Evolutionary conservation across 2,113 vertebrate species (phyloP).

Genomic region (Cyprinodon brontotheroides): DNA sequence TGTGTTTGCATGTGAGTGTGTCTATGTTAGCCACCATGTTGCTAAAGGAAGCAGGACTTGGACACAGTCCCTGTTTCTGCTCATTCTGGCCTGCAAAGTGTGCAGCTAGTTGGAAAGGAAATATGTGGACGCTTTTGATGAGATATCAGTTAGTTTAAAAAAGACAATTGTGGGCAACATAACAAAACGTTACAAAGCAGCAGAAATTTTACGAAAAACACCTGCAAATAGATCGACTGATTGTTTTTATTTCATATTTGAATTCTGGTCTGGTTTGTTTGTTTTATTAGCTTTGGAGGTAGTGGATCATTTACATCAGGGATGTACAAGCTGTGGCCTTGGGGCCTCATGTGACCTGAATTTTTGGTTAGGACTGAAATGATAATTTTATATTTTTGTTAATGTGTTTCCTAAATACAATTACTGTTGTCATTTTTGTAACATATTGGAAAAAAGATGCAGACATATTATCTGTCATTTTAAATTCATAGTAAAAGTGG

Average conservation of each 20-base stretch:
- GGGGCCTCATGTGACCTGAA: no score
- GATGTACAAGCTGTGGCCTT: neutral
- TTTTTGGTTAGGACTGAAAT: no score
- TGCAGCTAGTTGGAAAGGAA: neutral
- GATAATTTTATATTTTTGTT: no score
- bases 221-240: neutral
- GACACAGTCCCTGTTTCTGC: neutral
- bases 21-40: neutral
- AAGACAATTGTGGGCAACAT: neutral
- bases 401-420: no score
- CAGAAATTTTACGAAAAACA: neutral
- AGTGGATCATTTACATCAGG: neutral
- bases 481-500: no score
- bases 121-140: no score
- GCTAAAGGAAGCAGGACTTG: neutral
- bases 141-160: no score
- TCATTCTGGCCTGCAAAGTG: neutral
- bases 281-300: neutral
- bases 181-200: neutral
- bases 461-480: no score
- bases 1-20: slow-evolving; percentile 10
- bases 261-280: neutral
- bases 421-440: no score
- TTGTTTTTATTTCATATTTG: neutral
- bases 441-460: no score